Evolutionary conservation across 2,888 invertebrate genomes (phyloP).

Genomic region (Eubasilissa splendida): DNA sequence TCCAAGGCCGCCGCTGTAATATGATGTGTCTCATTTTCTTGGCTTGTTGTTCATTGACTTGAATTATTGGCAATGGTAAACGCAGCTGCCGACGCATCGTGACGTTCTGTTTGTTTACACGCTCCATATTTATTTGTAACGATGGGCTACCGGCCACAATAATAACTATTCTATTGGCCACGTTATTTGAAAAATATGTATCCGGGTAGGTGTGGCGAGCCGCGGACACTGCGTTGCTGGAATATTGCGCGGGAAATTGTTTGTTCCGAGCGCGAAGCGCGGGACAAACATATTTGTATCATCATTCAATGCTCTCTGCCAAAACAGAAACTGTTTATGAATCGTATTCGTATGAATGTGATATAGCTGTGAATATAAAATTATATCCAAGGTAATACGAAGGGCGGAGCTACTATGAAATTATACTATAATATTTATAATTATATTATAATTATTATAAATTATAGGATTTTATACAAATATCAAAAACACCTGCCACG

Average conservation of each 20-base stretch:
- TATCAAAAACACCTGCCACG: no score
- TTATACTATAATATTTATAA: no score
- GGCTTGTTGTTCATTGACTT: slow-evolving; percentile 27
- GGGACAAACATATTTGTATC: not conserved
- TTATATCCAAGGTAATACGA: no score
- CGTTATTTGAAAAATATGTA: not conserved
- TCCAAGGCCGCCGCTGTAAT: slow-evolving; percentile 19
- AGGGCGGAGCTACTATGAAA: no score
- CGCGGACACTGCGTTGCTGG: no score
- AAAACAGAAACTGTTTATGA: no score
- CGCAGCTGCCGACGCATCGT: not conserved
- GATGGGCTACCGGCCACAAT: not conserved
- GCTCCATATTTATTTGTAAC: not conserved
- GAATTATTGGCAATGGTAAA: slow-evolving; percentile 3
- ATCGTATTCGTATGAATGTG: no score
- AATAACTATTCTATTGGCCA: not conserved
- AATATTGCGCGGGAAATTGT: no score
- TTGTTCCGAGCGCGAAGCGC: not conserved
- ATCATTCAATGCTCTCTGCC: no score
- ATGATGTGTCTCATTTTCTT: not conserved
- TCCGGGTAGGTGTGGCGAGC: not conserved
- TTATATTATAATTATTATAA: no score
- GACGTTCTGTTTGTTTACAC: slow-evolving; percentile 10
- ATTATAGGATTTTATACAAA: no score
- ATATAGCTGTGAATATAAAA: no score